A percentile compares a stretch with the other conserved stretches of the same genome.
phyloP scores from a whole-genome alignment of 2,797 vertebrate genomes.

The Sphaeramia orbicularis region DNA sequence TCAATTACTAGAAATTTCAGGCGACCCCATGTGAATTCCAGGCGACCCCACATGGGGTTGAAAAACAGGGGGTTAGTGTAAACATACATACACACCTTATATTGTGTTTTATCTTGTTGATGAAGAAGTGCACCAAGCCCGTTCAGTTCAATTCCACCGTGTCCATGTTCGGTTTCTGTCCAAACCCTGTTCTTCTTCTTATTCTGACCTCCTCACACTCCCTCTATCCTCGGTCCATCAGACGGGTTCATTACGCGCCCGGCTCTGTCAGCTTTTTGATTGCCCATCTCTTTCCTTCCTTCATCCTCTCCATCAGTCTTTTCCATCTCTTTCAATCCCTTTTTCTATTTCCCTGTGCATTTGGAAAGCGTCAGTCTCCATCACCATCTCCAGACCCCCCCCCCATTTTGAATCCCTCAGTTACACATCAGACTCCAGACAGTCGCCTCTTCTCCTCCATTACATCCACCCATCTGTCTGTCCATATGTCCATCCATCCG shows the following conservation, averaged over 20 bases:
- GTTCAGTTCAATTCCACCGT: too few relatives aligned
- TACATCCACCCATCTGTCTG: slow-evolving; percentile 1
- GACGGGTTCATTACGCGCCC: slow-evolving; percentile 9
- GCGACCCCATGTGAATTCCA: too few relatives aligned
- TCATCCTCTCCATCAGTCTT: neutral
- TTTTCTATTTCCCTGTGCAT: slow-evolving; percentile 16
- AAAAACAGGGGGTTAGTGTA: too few relatives aligned
- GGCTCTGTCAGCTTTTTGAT: slow-evolving; percentile 16
- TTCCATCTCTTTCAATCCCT: slow-evolving; percentile 9
- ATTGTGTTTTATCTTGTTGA: too few relatives aligned
- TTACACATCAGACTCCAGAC: slow-evolving; percentile 4
- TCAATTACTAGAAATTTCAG: too few relatives aligned
- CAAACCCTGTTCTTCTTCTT: neutral
- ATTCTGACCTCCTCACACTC: neutral
- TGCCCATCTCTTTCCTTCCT: neutral
- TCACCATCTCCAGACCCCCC: slow-evolving; percentile 14
- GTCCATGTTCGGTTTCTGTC: neutral
- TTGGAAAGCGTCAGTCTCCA: slow-evolving; percentile 4
- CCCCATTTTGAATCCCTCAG: slow-evolving; percentile 14
- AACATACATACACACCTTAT: too few relatives aligned
- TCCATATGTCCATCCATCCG: too few relatives aligned
- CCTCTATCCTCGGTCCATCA: neutral
- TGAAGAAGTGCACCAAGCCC: too few relatives aligned
- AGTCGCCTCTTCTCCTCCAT: slow-evolving; percentile 4
- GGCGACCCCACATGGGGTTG: too few relatives aligned